Percentiles rank a stretch among this genome's conserved stretches.
phyloP scores from a whole-genome alignment of 2,888 invertebrate genomes.

The Argyra leucocephala region DNA sequence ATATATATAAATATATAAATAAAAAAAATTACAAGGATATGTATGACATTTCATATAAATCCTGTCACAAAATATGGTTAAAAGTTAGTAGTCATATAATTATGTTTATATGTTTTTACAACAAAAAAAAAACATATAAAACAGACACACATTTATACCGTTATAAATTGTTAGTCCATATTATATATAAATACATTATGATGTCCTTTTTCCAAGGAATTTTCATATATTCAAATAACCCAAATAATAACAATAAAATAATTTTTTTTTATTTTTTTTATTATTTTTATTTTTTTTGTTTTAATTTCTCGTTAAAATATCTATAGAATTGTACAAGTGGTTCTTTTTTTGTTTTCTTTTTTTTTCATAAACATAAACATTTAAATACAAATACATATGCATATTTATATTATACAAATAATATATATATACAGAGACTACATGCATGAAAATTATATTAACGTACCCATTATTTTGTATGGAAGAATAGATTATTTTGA shows the following conservation, averaged over 20 bases:
- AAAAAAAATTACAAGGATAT: too few relatives aligned
- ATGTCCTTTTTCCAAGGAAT: neutral
- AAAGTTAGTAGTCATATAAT: neutral
- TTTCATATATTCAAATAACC: neutral
- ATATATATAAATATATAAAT: too few relatives aligned
- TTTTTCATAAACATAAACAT: neutral
- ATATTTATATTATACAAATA: too few relatives aligned
- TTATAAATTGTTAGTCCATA: neutral
- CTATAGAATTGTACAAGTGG: neutral
- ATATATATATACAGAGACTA: too few relatives aligned
- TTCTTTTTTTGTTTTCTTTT: neutral
- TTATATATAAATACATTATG: too few relatives aligned
- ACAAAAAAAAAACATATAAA: too few relatives aligned
- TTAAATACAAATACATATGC: neutral
- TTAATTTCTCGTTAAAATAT: neutral
- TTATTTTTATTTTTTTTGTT: neutral
- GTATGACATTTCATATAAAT: neutral
- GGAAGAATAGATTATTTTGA: neutral
- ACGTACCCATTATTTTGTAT: too few relatives aligned
- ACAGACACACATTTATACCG: too few relatives aligned
- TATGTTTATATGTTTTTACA: neutral
- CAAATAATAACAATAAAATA: neutral
- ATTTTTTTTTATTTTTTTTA: neutral
- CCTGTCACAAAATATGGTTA: neutral
- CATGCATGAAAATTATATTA: too few relatives aligned